A percentile compares a stretch with the other conserved stretches of the same genome.
phyloP scores from a whole-genome alignment of 1,140 invertebrate genomes.

The Drosophila albomicans region DNA sequence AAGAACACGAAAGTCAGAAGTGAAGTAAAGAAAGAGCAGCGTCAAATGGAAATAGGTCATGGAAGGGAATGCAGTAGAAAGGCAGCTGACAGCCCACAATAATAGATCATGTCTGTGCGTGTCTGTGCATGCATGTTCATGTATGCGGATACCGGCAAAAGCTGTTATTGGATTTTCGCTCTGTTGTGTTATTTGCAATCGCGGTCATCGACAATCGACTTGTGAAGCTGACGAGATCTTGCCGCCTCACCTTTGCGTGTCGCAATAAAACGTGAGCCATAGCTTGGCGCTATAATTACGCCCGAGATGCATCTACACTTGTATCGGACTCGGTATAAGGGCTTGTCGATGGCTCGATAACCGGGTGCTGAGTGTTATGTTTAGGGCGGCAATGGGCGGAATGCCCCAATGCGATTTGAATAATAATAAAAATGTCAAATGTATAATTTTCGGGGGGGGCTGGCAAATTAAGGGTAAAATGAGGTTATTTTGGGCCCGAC shows the following conservation, averaged over 20 bases:
- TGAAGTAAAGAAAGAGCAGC: neutral
- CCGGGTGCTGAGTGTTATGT: constrained; percentile 10
- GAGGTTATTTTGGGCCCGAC: neutral
- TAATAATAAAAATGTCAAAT: neutral
- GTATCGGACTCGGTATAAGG: neutral
- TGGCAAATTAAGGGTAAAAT: constrained; percentile 1
- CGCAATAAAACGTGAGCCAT: constrained; percentile 8
- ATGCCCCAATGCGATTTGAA: constrained; percentile 21
- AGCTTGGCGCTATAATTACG: constrained; percentile 2
- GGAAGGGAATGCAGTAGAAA: neutral
- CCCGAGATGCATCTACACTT: neutral
- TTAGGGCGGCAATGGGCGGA: constrained; percentile 12
- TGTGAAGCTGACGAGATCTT: constrained; percentile 18
- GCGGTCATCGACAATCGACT: neutral
- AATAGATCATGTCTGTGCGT: neutral
- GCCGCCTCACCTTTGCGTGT: constrained; percentile 33
- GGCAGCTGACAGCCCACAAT: neutral
- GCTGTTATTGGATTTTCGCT: constrained; percentile 6
- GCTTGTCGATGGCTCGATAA: neutral
- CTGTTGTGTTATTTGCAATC: too few relatives aligned
- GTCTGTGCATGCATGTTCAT: neutral
- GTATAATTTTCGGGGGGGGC: neutral
- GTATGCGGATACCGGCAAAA: neutral
- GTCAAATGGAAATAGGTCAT: neutral
- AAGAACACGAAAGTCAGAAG: neutral